Evolutionary conservation across 2,113 vertebrate species (phyloP), one percentile per base, ranked within the genome.

Genomic region (Aythya baeri): DNA sequence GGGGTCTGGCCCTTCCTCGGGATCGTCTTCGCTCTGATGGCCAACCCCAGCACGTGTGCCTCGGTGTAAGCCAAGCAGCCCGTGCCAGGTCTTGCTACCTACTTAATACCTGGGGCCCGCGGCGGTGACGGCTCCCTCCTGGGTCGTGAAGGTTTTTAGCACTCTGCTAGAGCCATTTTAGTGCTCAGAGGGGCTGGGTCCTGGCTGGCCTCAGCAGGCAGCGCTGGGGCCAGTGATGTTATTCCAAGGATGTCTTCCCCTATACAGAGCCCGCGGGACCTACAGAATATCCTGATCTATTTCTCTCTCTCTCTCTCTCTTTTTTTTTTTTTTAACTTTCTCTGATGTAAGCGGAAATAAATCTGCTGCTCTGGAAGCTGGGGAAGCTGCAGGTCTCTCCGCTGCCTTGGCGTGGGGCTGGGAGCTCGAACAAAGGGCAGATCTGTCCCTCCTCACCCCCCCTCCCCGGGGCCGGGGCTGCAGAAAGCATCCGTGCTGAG

Each of bases 51-150:
- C 50, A 77, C 84, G 63, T 52, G 74, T 4, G 71, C 38, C 58
- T 16, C 79, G 86, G 91, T 81, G 93, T 75, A 87, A 96, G 73
- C 86, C 93, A 92, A 93, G 93, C 74, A 94, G 93, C 89, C 74
- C 2, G 20, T 86, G 94, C 90, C 95, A 96, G 95, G 55, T 62
- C 86, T 66, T 66, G 92, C 95, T 97, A 90, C 94, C 96, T 96
- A 70, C 96, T 96, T 90, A 73, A 91, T 88, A 70, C 94, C 95
- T 86, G 91, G 86, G 95, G 88, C 86, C 93, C 31, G 63, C 91
- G 13, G 27, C 54, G 63, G 32, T 52, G 83, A 65, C 2, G 26
- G 32, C 58, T 95, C 94, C 92, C 92, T 27, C 77, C 91, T 84
- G 96, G 95, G 68, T 63, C 63, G 74, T 86, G 95, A 94, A 92